Evolutionary conservation across 2,888 invertebrate species (phyloP).

Genomic region (Athalia cordata): DNA sequence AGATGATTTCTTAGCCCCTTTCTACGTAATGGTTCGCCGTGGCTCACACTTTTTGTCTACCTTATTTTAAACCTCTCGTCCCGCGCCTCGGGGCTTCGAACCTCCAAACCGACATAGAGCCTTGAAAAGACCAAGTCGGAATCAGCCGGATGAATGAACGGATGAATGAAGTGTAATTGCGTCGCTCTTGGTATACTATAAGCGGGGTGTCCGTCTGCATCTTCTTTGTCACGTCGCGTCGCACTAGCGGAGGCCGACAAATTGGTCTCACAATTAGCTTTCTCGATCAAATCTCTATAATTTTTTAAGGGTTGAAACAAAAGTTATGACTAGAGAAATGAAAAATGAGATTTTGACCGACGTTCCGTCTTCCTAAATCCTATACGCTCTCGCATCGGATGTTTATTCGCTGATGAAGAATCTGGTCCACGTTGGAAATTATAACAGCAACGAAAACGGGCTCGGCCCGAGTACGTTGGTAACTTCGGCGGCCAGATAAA

Average conservation of each 20-base stretch:
- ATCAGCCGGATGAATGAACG: constrained; percentile 65
- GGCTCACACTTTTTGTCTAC: constrained; percentile 47
- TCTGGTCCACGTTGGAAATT: too few relatives aligned
- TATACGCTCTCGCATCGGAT: too few relatives aligned
- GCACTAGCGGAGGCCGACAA: neutral
- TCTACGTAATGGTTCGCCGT: constrained; percentile 63
- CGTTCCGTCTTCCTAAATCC: too few relatives aligned
- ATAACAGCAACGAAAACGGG: constrained; percentile 29
- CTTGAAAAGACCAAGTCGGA: constrained; percentile 49
- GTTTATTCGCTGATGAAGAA: too few relatives aligned
- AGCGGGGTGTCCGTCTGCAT: constrained; percentile 6
- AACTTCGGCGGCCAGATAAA: constrained; percentile 25
- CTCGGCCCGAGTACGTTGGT: neutral
- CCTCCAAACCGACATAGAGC: neutral
- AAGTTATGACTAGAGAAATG: too few relatives aligned
- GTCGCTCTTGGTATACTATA: constrained; percentile 45
- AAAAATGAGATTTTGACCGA: too few relatives aligned
- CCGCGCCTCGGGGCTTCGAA: neutral
- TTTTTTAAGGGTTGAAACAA: too few relatives aligned
- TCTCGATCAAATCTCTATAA: too few relatives aligned
- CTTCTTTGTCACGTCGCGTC: neutral
- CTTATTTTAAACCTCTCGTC: constrained; percentile 9
- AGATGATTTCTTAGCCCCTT: constrained; percentile 66
- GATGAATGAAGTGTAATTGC: constrained; percentile 68
- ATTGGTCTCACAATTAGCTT: neutral